These are phyloP conservation scores for Xiphias gladius DNA, from an alignment of 2,113 vertebrate genomes.

Conservation along the genomic window DNA sequence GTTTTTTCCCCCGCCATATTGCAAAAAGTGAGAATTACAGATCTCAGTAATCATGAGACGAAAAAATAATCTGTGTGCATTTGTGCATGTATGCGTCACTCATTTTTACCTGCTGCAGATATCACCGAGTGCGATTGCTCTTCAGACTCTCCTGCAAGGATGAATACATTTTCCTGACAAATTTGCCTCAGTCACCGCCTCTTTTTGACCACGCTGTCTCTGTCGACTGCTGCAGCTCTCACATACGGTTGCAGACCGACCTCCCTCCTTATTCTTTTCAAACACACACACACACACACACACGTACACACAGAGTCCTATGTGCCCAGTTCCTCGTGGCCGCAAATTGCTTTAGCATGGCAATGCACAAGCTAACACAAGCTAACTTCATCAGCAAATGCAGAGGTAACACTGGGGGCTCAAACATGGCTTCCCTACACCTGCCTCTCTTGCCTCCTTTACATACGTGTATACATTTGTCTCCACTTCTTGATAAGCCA, in stretches of 20 bases:
- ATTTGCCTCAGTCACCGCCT: constrained; percentile 43
- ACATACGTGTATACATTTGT: constrained; percentile 13
- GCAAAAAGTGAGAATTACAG: constrained; percentile 25
- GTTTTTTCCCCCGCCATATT: not conserved
- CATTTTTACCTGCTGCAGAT: constrained; percentile 28
- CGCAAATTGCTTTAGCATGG: constrained; percentile 46
- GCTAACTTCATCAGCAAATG: constrained; percentile 52
- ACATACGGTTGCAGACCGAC: constrained; percentile 20
- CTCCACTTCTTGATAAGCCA: constrained; percentile 2
- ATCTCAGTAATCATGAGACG: constrained; percentile 10
- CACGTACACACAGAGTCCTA: constrained; percentile 16
- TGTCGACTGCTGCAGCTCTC: constrained; percentile 41
- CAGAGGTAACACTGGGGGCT: constrained; percentile 28
- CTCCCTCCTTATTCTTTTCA: not conserved
- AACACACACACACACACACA: constrained; percentile 26
- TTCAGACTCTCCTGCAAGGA: not conserved
- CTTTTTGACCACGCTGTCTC: constrained; percentile 49
- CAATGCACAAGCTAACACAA: constrained; percentile 50
- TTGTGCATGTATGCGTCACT: constrained; percentile 6
- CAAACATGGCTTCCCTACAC: constrained; percentile 70
- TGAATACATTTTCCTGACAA: constrained; percentile 40
- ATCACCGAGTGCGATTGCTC: not conserved
- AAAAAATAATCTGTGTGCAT: constrained; percentile 26
- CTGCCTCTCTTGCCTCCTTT: constrained; percentile 53
- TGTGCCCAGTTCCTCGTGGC: constrained; percentile 25